Percentiles rank a stretch among this genome's conserved stretches.
Evolutionary conservation across 2,888 invertebrate species (phyloP).

Genomic region (Amphiduros pacificus): DNA sequence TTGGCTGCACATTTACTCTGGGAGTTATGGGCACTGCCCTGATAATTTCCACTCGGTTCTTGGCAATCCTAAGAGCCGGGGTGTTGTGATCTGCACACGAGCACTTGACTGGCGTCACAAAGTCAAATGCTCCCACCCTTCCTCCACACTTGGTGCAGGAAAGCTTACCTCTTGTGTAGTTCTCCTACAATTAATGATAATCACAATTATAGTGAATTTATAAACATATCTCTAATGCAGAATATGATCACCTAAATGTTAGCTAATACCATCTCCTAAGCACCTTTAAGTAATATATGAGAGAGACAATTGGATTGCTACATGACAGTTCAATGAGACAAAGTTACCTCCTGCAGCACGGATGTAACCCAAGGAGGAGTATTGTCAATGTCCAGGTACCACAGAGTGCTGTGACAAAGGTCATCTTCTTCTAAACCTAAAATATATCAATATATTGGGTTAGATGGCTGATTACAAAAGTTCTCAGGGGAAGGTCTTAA

Average conservation of each 20-base stretch:
- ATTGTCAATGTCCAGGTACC: neutral
- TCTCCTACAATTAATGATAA: constrained; percentile 1
- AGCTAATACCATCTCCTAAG: no score
- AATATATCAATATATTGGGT: no score
- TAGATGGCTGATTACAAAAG: no score
- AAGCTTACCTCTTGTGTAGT: constrained; percentile 35
- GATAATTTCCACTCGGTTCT: constrained; percentile 31
- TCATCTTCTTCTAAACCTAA: no score
- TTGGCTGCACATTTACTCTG: no score
- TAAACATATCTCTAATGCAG: no score
- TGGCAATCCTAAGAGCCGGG: constrained; percentile 27
- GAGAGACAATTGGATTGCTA: no score
- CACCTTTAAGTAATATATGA: no score
- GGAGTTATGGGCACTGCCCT: no score
- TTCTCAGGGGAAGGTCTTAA: no score
- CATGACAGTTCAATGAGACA: neutral
- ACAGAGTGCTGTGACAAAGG: neutral
- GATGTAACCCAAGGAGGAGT: neutral
- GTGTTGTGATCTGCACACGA: constrained; percentile 20
- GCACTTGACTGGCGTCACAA: constrained; percentile 25
- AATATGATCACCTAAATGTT: no score
- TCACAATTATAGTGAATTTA: no score
- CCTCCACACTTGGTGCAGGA: constrained; percentile 33
- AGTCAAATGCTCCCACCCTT: constrained; percentile 36
- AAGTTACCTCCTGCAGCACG: neutral